Evolutionary conservation across 2,888 invertebrate genomes (phyloP).

Genomic region (Atrina japonica): DNA sequence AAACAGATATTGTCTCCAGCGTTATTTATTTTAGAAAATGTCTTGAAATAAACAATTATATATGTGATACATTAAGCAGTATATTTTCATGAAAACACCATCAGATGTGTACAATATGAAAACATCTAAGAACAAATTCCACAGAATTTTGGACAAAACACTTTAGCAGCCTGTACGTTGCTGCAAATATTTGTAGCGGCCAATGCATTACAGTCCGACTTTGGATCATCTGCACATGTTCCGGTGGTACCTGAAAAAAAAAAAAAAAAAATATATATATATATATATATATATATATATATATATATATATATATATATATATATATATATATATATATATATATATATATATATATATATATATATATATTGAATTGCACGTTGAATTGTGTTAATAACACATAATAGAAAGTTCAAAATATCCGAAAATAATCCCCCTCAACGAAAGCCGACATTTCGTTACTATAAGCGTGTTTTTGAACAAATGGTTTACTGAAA

Average conservation of each 20-base stretch:
- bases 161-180: conserved; percentile 38
- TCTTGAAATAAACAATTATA: no score
- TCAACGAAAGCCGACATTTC: no score
- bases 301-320: neutral
- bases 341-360: neutral
- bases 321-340: neutral
- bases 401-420: no score
- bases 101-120: no score
- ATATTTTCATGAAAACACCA: no score
- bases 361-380: neutral
- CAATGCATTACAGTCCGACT: conserved; percentile 22
- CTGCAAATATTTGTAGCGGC: conserved; percentile 38
- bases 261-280: neutral
- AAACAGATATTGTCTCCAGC: no score
- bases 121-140: conserved; percentile 27
- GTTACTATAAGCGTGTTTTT: no score
- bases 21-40: no score
- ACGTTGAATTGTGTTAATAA: neutral
- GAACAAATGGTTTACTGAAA: no score
- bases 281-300: neutral
- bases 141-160: conserved; percentile 34
- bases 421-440: no score
- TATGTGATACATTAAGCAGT: no score
- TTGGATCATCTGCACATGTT: conserved; percentile 29
- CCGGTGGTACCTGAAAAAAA: conserved; percentile 2